Evolutionary conservation across 2,888 invertebrate genomes (phyloP), one percentile per base, ranked within the genome.

Genomic region (Drosophila nr. perissopoda): DNA sequence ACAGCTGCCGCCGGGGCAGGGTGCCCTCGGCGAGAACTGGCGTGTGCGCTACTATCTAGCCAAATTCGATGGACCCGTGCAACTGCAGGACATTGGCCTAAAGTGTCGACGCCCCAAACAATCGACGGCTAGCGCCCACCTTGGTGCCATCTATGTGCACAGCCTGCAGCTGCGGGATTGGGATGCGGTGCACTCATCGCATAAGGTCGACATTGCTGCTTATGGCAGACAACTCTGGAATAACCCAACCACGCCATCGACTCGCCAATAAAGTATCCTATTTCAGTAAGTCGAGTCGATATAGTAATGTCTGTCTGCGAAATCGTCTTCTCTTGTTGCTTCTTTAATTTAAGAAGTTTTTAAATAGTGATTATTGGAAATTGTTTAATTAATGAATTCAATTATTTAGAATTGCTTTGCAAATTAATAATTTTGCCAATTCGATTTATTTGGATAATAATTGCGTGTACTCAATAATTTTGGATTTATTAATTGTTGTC

Each of bases 121-220:
- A 0, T 60, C 66, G 5, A 57, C 57, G 1, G 73, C 82, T 18
- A 61, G 57, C 4, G 89, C 90, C 0, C 81, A 88, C 34, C 63
- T 92, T 25, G 92, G 92, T 6, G 92, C 92, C 42, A 70, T 92
- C 31, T 92, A 88, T 64, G 75, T 92, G 6, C 83, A 91, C 51
- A 76, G 82, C 21, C 81, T 88, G 40, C 72, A 83, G 48, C 60
- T 78, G 13, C 57, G 27, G n/a, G 77, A 74, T 16, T 83, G 68
- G 63, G n/a, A 21, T 10, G 38, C 38, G 5, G 18, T 58, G 4
- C n/a, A 21, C 16, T 34, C 25, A 51, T 2, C 31, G 2, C 21
- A 36, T 16, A 70, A 70, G 46, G 63, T 31, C 4, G n/a, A 63
- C 7, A 75, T 83, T 58, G 18, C 64, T 2, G 68, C 56, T 0